These are phyloP conservation scores for Labeo calbasu DNA, from an alignment of 2,797 vertebrate genomes.

Conservation along the genomic window DNA sequence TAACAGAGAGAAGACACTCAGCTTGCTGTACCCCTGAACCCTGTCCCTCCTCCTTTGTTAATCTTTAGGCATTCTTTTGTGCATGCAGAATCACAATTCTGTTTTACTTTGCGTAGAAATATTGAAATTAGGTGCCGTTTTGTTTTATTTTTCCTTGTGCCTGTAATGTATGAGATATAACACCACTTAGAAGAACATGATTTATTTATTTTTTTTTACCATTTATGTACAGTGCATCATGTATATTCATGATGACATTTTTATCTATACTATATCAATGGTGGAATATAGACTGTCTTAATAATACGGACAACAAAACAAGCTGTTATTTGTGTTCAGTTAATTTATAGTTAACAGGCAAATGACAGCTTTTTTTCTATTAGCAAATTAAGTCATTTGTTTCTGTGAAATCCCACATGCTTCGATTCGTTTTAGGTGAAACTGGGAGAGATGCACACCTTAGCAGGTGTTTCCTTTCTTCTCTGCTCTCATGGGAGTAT, in stretches of 20 bases:
- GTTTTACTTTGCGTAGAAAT: background rate
- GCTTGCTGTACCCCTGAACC: slow-evolving; percentile 27
- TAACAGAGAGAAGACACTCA: slow-evolving; percentile 74
- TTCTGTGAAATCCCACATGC: slow-evolving; percentile 6
- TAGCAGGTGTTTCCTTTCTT: background rate
- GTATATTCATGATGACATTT: background rate
- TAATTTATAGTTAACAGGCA: background rate
- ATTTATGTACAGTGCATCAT: background rate
- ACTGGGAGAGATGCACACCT: background rate
- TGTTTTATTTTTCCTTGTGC: background rate
- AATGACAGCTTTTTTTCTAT: background rate
- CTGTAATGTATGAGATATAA: background rate
- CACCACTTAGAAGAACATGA: background rate
- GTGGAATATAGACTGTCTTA: background rate
- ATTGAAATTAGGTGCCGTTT: background rate
- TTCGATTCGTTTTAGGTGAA: background rate
- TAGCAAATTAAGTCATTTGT: slow-evolving; percentile 6
- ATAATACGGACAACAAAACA: background rate
- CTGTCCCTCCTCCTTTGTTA: slow-evolving; percentile 35
- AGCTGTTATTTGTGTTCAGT: no score
- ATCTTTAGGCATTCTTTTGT: background rate
- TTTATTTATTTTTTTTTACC: background rate
- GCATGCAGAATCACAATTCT: background rate
- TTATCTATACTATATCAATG: background rate
- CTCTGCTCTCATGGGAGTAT: slow-evolving; percentile 12